Percentiles rank a stretch among this genome's conserved stretches.
phyloP scores from a whole-genome alignment of 2,888 invertebrate species.

The Papilio gigon region DNA sequence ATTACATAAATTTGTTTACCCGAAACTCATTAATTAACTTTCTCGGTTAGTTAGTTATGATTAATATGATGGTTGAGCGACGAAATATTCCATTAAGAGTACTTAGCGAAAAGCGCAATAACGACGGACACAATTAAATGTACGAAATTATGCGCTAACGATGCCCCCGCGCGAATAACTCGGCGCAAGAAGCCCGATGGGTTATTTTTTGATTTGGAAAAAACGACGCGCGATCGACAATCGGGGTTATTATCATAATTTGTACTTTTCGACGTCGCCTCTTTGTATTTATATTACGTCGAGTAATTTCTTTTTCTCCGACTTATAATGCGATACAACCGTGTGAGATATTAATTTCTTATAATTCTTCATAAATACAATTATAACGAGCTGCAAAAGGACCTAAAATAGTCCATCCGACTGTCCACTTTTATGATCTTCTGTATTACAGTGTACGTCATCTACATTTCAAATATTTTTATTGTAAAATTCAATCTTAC shows the following conservation, averaged over 20 bases:
- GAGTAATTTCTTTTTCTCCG: conserved; percentile 16
- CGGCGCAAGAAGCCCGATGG: conserved; percentile 12
- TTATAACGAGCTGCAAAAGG: not conserved
- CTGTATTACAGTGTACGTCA: too few relatives aligned
- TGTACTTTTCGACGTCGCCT: conserved; percentile 11
- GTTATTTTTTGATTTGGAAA: conserved; percentile 24
- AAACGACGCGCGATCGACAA: conserved; percentile 29
- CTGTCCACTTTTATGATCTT: too few relatives aligned
- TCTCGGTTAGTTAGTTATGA: conserved; percentile 36
- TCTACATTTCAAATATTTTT: too few relatives aligned
- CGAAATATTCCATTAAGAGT: conserved; percentile 35
- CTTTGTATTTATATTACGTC: conserved; percentile 12
- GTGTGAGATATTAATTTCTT: conserved; percentile 13
- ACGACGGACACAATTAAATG: conserved; percentile 36
- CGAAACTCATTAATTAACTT: conserved; percentile 38
- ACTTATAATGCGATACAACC: not conserved
- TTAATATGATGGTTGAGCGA: conserved; percentile 36
- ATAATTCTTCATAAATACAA: not conserved
- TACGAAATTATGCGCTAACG: conserved; percentile 36
- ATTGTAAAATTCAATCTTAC: too few relatives aligned
- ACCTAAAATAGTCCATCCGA: not conserved
- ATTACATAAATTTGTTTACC: conserved; percentile 37
- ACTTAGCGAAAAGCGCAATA: conserved; percentile 29
- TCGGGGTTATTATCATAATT: conserved; percentile 26
- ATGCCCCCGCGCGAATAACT: conserved; percentile 23